Conservation (phyloP, 2,797 vertebrate species). For the Manis crassicaudata region DNA sequence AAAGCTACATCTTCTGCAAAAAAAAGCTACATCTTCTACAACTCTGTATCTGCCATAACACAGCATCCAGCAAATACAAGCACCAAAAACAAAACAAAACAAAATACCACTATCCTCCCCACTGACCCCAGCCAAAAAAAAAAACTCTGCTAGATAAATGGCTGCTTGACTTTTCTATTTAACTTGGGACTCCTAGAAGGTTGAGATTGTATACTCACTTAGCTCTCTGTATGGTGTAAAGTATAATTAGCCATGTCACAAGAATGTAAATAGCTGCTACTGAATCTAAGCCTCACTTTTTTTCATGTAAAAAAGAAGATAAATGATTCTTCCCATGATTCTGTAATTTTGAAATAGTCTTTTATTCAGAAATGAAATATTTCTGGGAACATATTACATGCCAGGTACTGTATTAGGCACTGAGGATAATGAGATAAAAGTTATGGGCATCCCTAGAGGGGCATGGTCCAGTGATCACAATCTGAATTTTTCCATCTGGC, state of each 20-base stretch:
- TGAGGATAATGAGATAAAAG: background rate
- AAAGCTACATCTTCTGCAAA: background rate
- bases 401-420: background rate
- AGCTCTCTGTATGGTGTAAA: constrained; percentile 19
- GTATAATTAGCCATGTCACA: constrained; percentile 31
- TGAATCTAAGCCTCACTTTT: constrained; percentile 46
- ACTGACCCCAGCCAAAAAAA: no score
- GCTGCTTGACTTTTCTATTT: constrained; percentile 3
- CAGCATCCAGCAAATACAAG: background rate
- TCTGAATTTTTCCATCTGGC: background rate
- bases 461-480: background rate
- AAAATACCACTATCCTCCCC: background rate
- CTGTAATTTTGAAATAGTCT: constrained; percentile 26
- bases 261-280: background rate
- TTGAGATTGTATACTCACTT: background rate
- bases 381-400: background rate
- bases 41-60: background rate
- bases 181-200: background rate
- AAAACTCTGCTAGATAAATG: background rate
- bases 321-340: constrained; percentile 9
- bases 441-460: background rate
- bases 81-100: constrained; percentile 11
- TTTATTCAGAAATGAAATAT: constrained; percentile 54
- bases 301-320: constrained; percentile 45
- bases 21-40: background rate